These are phyloP conservation scores for Philopedon plagiatum DNA, from an alignment of 2,888 invertebrate genomes.

Conservation along the genomic window DNA sequence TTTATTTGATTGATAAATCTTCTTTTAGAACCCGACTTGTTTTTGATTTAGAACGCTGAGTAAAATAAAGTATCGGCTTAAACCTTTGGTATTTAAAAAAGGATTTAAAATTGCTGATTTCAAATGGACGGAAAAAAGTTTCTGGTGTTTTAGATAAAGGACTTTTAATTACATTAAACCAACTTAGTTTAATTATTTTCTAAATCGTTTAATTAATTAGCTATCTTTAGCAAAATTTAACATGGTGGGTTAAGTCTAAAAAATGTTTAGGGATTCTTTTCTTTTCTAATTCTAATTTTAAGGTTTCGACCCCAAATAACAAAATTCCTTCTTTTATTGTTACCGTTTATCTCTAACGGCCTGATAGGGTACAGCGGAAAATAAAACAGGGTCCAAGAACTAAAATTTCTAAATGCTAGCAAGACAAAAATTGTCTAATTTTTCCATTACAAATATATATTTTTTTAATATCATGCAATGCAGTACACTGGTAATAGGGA, in stretches of 20 bases:
- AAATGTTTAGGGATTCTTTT: background rate
- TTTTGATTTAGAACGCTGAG: background rate
- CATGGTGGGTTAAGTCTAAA: background rate
- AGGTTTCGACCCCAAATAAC: no score
- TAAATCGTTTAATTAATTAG: background rate
- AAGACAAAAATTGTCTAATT: no score
- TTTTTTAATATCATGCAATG: no score
- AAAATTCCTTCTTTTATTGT: no score
- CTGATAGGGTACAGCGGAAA: no score
- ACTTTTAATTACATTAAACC: background rate
- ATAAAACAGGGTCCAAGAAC: no score
- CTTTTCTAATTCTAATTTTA: no score
- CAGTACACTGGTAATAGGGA: no score
- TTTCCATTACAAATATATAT: no score
- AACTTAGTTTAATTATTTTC: background rate
- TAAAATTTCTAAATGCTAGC: no score
- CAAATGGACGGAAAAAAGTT: background rate
- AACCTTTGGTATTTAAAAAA: background rate
- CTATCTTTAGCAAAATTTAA: background rate
- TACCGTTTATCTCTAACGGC: no score
- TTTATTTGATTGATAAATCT: conserved; percentile 6
- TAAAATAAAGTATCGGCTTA: background rate
- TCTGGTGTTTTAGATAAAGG: background rate
- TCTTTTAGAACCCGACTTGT: conserved; percentile 1
- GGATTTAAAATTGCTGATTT: conserved; percentile 5